Evolutionary conservation across 2,888 invertebrate species (phyloP), one percentile per base, ranked within the genome.

Genomic region (Autographa gamma): DNA sequence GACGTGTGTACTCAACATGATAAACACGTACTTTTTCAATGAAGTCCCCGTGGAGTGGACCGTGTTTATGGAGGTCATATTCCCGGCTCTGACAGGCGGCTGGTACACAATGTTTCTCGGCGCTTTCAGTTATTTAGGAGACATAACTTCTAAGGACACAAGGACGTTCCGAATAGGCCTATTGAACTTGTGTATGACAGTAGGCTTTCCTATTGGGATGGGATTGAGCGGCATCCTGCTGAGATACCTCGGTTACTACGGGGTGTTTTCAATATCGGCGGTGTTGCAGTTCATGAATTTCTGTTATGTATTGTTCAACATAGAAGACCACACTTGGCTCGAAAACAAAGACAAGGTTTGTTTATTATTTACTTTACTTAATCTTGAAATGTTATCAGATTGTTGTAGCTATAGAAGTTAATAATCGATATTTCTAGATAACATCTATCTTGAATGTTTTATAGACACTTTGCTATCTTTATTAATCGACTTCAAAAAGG

Each of bases 131-230:
- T 97, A 97, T 87, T 90, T 97, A 58, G 96, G 96, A 11, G 96
- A 96, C 63, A 95, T 97, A 9, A 96, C 97, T 14, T 93, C 95
- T 16, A 93, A 92, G 41, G 95, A 96, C 56, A 95, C 95, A 4
- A 95, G 97, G 83, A 97, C 97, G 0, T 93, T 96, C 66, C 91
- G 97, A 63, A 93, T 97, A 73, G 97, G 97, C 0, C 94, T 97
- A 61, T 76, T 95, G 59, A 95, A 88, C 84, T 85, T 95, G 83
- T 95, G 95, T 76, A 93, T 95, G 93, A 93, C 94, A n/a, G 82
- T 95, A 2, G 95, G 95, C n/a, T 94, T 95, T 77, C 95, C 95
- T 8, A 88, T 95, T 43, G 95, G 95, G 11, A 95, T 92, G 93
- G 93, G 94, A 0, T 66, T 95, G 59, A 95, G 95, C 76, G 95